These are phyloP conservation scores for Diaphora mendica DNA, from an alignment of 2,888 invertebrate species.

Conservation along the genomic window DNA sequence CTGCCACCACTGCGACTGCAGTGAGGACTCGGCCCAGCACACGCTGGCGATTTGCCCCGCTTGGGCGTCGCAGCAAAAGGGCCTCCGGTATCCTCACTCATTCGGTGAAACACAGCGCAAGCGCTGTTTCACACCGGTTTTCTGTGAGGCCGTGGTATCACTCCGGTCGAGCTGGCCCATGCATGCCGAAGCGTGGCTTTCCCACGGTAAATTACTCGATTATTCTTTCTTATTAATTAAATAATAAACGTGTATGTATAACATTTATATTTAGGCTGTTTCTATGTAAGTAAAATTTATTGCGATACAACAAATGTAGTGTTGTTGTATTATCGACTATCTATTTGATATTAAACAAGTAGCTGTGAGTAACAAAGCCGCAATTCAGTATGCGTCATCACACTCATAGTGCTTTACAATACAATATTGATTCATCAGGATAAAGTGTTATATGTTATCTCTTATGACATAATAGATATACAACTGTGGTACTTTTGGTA, in stretches of 20 bases:
- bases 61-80: too few relatives aligned
- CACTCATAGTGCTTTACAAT: slow-evolving; percentile 12
- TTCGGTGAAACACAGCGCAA: too few relatives aligned
- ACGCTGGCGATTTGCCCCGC: too few relatives aligned
- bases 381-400: slow-evolving; percentile 10
- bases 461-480: neutral
- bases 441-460: neutral
- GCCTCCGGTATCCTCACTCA: too few relatives aligned
- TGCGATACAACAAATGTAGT: neutral
- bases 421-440: slow-evolving; percentile 16
- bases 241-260: neutral
- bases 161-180: too few relatives aligned
- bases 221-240: neutral
- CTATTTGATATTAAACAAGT: neutral
- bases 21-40: too few relatives aligned
- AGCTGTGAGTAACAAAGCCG: neutral
- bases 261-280: neutral
- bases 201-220: too few relatives aligned
- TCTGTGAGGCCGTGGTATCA: too few relatives aligned
- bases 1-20: too few relatives aligned
- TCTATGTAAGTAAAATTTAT: neutral
- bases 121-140: too few relatives aligned
- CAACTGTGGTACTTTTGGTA: neutral
- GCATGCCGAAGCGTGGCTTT: too few relatives aligned
- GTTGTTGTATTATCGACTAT: neutral